phyloP scores from a whole-genome alignment of 2,797 vertebrate species.

The Myiotriccus ornatus region DNA sequence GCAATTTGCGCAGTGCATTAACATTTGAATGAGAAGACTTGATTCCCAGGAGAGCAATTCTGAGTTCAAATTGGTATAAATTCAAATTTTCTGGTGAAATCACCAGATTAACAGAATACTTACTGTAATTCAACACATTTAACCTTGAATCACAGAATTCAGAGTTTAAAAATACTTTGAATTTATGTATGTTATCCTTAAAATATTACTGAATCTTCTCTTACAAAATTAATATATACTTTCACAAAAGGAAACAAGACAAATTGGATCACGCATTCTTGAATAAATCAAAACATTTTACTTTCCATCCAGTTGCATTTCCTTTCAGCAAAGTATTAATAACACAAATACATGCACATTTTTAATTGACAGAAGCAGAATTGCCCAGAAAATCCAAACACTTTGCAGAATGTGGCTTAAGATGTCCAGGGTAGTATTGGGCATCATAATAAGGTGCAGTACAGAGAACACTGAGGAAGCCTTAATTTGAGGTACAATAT shows the following conservation, averaged over 20 bases:
- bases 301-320: background rate
- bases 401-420: background rate
- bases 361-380: background rate
- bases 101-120: conserved; percentile 31
- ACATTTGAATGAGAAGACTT: conserved; percentile 41
- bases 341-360: background rate
- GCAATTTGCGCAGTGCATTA: conserved; percentile 43
- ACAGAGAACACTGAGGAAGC: background rate
- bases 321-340: background rate
- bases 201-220: background rate
- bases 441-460: background rate
- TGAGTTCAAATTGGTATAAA: background rate
- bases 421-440: background rate
- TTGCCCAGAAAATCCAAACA: background rate
- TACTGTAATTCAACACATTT: conserved; percentile 25
- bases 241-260: background rate
- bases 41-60: conserved; percentile 21
- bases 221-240: background rate
- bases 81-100: conserved; percentile 1
- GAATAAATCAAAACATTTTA: background rate
- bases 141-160: background rate
- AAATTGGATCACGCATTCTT: background rate
- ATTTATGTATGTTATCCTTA: background rate
- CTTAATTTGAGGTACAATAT: background rate
- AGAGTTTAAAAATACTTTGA: background rate